phyloP scores from a whole-genome alignment of 1,140 invertebrate species.

The Aphelenchoides fujianensis region DNA sequence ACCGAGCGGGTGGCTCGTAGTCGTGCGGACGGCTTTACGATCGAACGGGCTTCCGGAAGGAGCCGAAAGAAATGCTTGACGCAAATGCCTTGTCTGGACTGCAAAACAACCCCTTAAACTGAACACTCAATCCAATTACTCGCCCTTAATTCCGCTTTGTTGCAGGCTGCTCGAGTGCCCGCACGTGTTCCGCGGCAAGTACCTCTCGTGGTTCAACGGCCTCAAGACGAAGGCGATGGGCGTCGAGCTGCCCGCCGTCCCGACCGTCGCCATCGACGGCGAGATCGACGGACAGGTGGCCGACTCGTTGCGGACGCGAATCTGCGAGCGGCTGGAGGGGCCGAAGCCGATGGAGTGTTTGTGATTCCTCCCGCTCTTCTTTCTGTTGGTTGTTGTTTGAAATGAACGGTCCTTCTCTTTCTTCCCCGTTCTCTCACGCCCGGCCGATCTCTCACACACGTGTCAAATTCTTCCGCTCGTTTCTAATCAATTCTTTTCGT shows the following conservation, averaged over 20 bases:
- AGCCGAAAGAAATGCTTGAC: no score
- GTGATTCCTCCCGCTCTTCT: not conserved
- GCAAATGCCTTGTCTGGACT: no score
- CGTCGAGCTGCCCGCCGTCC: not conserved
- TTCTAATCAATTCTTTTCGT: slow-evolving; percentile 2
- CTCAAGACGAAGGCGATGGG: slow-evolving; percentile 17
- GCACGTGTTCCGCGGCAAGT: slow-evolving; percentile 10
- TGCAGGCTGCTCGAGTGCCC: slow-evolving; percentile 1
- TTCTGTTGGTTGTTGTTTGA: not conserved
- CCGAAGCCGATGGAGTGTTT: slow-evolving; percentile 4
- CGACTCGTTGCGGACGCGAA: not conserved
- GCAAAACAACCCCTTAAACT: no score
- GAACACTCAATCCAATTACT: no score
- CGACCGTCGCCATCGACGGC: slow-evolving; percentile 6
- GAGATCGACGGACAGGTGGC: not conserved
- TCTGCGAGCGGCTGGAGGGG: not conserved
- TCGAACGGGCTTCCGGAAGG: no score
- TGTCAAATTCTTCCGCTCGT: not conserved
- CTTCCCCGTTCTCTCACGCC: no score
- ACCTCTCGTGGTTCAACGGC: slow-evolving; percentile 13
- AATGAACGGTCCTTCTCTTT: no score
- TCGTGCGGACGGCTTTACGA: no score
- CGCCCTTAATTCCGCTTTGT: no score
- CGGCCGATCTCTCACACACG: not conserved
- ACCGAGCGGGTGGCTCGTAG: no score